Base-by-base conservation (phyloP, 2,888 invertebrate genomes). In the Toxonevra muliebris region DNA sequence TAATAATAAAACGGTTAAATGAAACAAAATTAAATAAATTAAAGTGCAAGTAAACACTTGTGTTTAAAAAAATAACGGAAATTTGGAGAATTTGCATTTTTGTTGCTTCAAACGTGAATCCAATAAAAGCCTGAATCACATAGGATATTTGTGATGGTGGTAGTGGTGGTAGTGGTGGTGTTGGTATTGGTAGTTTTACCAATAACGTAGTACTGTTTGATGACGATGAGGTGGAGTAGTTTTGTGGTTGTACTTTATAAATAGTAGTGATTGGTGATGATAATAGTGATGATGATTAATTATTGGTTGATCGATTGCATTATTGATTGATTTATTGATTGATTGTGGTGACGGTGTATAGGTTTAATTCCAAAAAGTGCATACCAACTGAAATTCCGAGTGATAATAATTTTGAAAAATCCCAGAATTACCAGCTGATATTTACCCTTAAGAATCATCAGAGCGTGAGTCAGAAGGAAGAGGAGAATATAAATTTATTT, bases 381-480 rank as follows among this genome's bases (percentile, higher is more conserved):
- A 94, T 94, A 95, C 91, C 94, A 93, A 90, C 90, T 89, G 90
- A 91, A 90, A 94, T 90, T 89, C 94, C 93, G 94, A 91, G 92
- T 87, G 82, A 77, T 80, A 77, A 77, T 84, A 85, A 82, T 74
- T 69, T 75, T 71, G 86, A 85, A 86, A 83, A 81, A 88, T 89
- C 93, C 93, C 94, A 94, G 93, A 95, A 96, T 96, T 97, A 96
- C 96, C 95, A 95, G 95, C 95, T 97, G 96, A 97, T 97, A 97
- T 96, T 96, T 93, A 89, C 88, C 84, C 83, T 85, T 86, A 76
- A 80, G 83, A 83, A 84, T 84, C 79, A 79, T 57, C 61, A 61
- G 30, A 30, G 60, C 61, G 66, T 61, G 61, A 30, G 7, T 30
- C 30, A 30, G 61, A 53, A 60, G 17, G 60, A 61, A 66, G 61